Conservation (phyloP, 1,140 invertebrate species). For the Stenopsyche tienmushanensis region DNA sequence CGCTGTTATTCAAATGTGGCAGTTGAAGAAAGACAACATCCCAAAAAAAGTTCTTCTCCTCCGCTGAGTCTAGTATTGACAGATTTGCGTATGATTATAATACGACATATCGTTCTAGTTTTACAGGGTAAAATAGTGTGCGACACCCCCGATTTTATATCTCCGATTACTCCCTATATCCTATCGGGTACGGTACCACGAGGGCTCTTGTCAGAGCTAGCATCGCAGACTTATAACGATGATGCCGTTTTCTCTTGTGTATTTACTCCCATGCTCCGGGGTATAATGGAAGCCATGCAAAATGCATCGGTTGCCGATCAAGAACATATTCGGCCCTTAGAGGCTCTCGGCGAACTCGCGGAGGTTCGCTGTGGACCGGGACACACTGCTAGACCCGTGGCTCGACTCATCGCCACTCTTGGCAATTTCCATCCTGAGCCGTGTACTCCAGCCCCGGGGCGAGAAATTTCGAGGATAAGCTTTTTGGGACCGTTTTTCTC, state of each 20-base stretch:
- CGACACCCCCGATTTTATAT: constrained; percentile 48
- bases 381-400: constrained; percentile 67
- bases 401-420: constrained; percentile 72
- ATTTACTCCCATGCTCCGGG: constrained; percentile 51
- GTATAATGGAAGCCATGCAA: constrained; percentile 53
- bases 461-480: constrained; percentile 80
- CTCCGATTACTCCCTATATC: constrained; percentile 50
- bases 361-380: constrained; percentile 49
- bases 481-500: constrained; percentile 88
- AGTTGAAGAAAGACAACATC: constrained; percentile 68
- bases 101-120: constrained; percentile 52
- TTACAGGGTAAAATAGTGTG: constrained; percentile 47
- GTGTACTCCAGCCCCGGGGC: constrained; percentile 68
- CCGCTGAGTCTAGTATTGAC: constrained; percentile 43
- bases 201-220: constrained; percentile 51
- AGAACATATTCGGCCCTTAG: constrained; percentile 47
- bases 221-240: constrained; percentile 49
- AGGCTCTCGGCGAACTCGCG: constrained; percentile 45
- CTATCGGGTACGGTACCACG: constrained; percentile 49
- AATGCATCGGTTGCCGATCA: constrained; percentile 37
- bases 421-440: constrained; percentile 74
- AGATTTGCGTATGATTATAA: constrained; percentile 49
- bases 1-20: constrained; percentile 69
- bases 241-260: constrained; percentile 49
- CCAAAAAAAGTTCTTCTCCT: constrained; percentile 65